phyloP scores from a whole-genome alignment of 2,888 invertebrate genomes.

The Patella caerulea region DNA sequence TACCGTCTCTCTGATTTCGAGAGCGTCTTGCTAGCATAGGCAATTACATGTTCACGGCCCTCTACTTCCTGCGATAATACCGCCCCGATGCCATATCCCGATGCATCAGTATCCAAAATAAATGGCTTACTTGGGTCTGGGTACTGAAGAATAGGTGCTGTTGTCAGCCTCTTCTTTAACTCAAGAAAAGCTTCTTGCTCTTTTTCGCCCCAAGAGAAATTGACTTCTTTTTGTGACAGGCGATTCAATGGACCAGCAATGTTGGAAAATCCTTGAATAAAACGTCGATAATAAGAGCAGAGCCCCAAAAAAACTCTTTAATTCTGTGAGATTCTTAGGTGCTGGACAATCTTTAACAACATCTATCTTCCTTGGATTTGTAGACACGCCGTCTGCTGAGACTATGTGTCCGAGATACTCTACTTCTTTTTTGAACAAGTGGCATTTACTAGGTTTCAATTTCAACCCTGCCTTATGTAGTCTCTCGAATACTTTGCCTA shows the following conservation, averaged over 20 bases:
- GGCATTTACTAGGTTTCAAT: conserved; percentile 46
- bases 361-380: conserved; percentile 26
- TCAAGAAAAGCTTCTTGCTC: conserved; percentile 33
- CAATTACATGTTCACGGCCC: conserved; percentile 41
- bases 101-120: conserved; percentile 46
- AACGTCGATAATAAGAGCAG: background rate
- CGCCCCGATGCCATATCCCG: conserved; percentile 40
- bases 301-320: conserved; percentile 18
- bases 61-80: conserved; percentile 41
- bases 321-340: conserved; percentile 5
- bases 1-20: conserved; percentile 34
- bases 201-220: conserved; percentile 30
- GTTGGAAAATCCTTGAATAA: conserved; percentile 12
- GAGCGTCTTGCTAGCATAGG: conserved; percentile 37
- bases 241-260: conserved; percentile 23
- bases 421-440: conserved; percentile 25
- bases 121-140: conserved; percentile 29
- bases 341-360: background rate
- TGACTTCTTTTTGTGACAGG: conserved; percentile 24
- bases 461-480: conserved; percentile 40
- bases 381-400: conserved; percentile 17
- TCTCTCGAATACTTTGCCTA: background rate
- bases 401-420: conserved; percentile 29
- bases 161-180: conserved; percentile 25
- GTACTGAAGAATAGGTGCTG: conserved; percentile 33